These are phyloP conservation scores for Rhagoletis pomonella DNA, from an alignment of 1,140 invertebrate species.

Conservation along the genomic window DNA sequence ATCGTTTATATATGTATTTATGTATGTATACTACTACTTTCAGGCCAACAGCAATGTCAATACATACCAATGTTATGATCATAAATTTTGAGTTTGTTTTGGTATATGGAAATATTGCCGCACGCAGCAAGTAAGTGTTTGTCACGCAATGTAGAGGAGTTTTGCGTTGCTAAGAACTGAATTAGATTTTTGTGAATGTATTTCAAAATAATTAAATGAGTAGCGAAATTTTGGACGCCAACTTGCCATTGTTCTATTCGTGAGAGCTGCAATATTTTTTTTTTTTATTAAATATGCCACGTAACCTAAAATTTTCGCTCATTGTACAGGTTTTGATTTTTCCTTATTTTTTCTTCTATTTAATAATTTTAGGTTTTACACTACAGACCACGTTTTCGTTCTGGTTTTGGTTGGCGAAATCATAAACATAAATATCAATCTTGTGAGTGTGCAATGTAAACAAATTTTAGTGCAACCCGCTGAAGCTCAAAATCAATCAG, in stretches of 20 bases:
- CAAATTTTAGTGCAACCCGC: background rate
- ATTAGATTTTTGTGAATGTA: background rate
- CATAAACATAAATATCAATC: constrained; percentile 38
- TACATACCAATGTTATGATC: constrained; percentile 11
- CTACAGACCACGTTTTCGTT: no score
- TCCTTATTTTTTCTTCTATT: no score
- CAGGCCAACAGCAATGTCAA: background rate
- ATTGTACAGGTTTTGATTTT: no score
- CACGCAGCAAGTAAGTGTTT: background rate
- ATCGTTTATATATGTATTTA: background rate
- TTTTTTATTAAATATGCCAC: no score
- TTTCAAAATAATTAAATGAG: no score
- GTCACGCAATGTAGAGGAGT: background rate
- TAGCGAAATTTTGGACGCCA: no score
- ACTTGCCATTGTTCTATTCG: no score
- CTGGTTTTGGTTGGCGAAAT: background rate
- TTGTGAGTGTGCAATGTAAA: background rate
- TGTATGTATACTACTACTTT: background rate
- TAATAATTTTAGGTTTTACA: no score
- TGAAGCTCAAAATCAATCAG: background rate
- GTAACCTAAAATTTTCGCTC: no score
- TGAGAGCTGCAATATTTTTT: no score
- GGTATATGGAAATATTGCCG: background rate
- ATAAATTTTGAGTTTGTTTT: constrained; percentile 6
- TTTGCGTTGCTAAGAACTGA: constrained; percentile 23